Evolutionary conservation across 2,888 invertebrate genomes (phyloP), one percentile per base, ranked within the genome.

Genomic region (Thera obeliscata): DNA sequence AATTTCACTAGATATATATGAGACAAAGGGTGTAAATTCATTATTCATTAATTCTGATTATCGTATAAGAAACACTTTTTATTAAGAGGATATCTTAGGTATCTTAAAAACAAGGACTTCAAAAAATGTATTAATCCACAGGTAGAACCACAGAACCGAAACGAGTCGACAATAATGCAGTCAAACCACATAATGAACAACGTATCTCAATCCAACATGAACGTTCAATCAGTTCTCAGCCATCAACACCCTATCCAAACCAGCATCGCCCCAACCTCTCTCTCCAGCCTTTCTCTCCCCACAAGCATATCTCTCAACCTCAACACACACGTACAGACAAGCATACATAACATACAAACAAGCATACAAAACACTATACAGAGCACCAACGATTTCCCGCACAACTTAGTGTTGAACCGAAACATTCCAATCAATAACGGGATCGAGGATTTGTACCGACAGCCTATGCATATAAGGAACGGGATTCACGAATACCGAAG

Each of bases 401-500:
- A 92, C 76, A 92, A 93, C 56, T 68, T 93, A 4, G 89, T 93
- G 0, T 78, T 93, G 0, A 91, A 90, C 8, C 73, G 90, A 60
- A 81, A 76, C 56, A 79, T 86, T 63, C 84, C 87, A 1, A 74
- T 84, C 0, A 80, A 88, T 0, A 89, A 91, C 73, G 94, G 94
- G 3, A 87, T 94, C 1, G 91, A 92, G 22, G 85, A 86, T 2
- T 62, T 86, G 2, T 86, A 90, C 69, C 80, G 89, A 0, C 69
- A 86, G 6, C 61, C 77, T 2, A 58, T 80, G 9, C 87, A 87
- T 41, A 75, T 86, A 36, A 78, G 92, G 2, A 93, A 92, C 73
- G 93, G 93, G 0, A 81, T 91, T 1, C 91, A 92, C 72, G 92
- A 91, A 0, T 92, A 89, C 69, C 80, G 89, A 7, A 78, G 87